These are phyloP conservation scores for Aurelia sp. DNA, from an alignment of 30 jellyfish, hydroid and myxozoan species.

Conservation along the genomic window DNA sequence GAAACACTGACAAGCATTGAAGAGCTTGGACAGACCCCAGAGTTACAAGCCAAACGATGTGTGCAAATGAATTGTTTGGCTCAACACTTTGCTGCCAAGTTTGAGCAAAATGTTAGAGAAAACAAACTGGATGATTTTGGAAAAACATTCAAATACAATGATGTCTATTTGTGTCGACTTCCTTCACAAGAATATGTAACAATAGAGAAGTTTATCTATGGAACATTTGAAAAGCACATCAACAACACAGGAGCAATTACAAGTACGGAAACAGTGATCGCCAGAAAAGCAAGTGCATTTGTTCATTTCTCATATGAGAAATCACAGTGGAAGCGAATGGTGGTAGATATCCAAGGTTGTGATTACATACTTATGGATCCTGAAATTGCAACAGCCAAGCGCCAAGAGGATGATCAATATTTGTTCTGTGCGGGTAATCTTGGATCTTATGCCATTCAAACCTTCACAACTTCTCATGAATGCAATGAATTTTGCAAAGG, in stretches of 20 bases:
- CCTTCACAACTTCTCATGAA: constrained; percentile 7
- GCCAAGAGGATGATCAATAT: constrained; percentile 22
- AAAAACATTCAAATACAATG: too few relatives aligned
- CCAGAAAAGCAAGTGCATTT: too few relatives aligned
- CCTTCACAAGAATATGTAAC: constrained; percentile 29
- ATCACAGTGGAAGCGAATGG: constrained; percentile 6
- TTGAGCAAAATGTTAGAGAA: constrained; percentile 13
- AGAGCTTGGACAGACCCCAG: constrained; percentile 29
- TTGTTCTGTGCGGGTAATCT: constrained; percentile 31
- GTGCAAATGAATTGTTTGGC: constrained; percentile 30
- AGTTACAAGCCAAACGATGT: constrained; percentile 31
- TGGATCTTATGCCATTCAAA: constrained; percentile 13
- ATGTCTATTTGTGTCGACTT: constrained; percentile 24
- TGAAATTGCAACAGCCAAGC: constrained; percentile 33
- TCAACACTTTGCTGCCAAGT: constrained; percentile 23
- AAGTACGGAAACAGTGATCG: background rate
- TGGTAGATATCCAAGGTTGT: constrained; percentile 50
- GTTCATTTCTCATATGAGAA: too few relatives aligned
- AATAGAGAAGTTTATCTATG: constrained; percentile 23
- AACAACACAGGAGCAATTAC: constrained; percentile 31
- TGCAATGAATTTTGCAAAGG: background rate
- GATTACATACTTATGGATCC: constrained; percentile 44
- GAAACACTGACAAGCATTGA: constrained; percentile 17
- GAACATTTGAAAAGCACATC: constrained; percentile 30
- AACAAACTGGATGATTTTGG: background rate